A percentile compares a stretch with the other conserved stretches of the same genome.
These are phyloP conservation scores for Gerosis bhagava DNA, from an alignment of 2,888 invertebrate species.

Conservation along the genomic window DNA sequence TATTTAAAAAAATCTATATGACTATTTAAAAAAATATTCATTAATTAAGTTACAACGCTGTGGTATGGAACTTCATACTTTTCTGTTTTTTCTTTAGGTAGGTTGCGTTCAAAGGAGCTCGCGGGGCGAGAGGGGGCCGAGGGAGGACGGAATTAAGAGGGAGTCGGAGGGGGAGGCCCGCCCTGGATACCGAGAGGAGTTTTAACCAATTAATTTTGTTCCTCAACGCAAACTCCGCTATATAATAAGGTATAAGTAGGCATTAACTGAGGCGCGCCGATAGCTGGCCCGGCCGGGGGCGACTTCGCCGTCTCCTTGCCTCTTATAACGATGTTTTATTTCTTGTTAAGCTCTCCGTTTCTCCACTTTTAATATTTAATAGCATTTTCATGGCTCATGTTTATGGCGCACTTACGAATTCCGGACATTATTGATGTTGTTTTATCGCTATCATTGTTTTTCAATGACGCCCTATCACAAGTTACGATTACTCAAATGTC, in stretches of 20 bases:
- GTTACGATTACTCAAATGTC: slow-evolving; percentile 40
- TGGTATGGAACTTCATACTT: slow-evolving; percentile 75
- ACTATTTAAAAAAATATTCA: too few relatives aligned
- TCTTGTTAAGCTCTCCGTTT: slow-evolving; percentile 82
- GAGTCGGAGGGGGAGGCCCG: slow-evolving; percentile 64
- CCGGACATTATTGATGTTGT: slow-evolving; percentile 69
- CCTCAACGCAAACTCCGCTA: slow-evolving; percentile 83
- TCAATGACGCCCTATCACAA: slow-evolving; percentile 34
- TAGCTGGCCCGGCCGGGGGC: slow-evolving; percentile 75
- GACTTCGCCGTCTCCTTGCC: slow-evolving; percentile 66
- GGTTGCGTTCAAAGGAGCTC: slow-evolving; percentile 82
- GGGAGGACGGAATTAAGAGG: slow-evolving; percentile 72
- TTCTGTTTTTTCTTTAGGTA: slow-evolving; percentile 82
- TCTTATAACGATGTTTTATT: slow-evolving; percentile 81
- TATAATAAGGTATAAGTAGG: slow-evolving; percentile 83
- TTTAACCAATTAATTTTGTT: slow-evolving; percentile 84
- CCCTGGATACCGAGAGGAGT: slow-evolving; percentile 83
- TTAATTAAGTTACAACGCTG: slow-evolving; percentile 76
- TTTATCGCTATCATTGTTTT: slow-evolving; percentile 60
- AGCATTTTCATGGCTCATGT: slow-evolving; percentile 79
- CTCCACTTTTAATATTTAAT: slow-evolving; percentile 83
- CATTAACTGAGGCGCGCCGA: slow-evolving; percentile 80
- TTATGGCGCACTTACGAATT: slow-evolving; percentile 78
- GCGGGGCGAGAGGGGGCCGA: slow-evolving; percentile 57
- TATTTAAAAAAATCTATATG: too few relatives aligned